phyloP scores from a whole-genome alignment of 2,888 invertebrate genomes.

The Megastigmus dorsalis region DNA sequence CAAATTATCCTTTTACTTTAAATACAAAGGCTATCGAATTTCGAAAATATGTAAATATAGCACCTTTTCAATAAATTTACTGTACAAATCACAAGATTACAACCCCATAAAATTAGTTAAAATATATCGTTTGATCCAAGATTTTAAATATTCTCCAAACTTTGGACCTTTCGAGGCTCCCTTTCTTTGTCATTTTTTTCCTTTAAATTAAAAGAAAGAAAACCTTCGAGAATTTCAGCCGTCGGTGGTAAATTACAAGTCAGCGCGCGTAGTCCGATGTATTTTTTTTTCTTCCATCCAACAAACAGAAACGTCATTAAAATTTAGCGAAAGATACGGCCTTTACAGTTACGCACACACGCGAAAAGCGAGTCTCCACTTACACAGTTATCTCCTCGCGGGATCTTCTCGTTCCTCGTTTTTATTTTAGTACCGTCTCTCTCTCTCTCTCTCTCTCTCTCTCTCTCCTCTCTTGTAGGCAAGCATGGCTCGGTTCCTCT shows the following conservation, averaged over 20 bases:
- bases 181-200: no score
- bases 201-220: background rate
- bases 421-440: constrained; percentile 65
- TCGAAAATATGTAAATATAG: no score
- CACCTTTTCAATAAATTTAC: no score
- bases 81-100: no score
- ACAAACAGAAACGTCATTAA: constrained; percentile 52
- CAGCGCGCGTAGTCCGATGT: no score
- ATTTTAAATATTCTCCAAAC: no score
- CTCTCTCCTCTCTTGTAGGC: constrained; percentile 32
- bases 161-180: no score
- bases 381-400: constrained; percentile 68
- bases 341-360: constrained; percentile 50
- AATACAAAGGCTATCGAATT: no score
- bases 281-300: constrained; percentile 37
- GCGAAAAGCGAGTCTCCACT: constrained; percentile 62
- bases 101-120: no score
- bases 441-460: constrained; percentile 35
- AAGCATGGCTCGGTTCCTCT: no score
- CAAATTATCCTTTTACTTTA: no score
- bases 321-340: constrained; percentile 48
- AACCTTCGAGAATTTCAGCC: constrained; percentile 3
- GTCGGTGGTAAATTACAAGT: constrained; percentile 48
- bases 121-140: no score
- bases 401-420: constrained; percentile 65